phyloP scores from a whole-genome alignment of 2,888 invertebrate genomes.

The Lasioglossum leucozonium region DNA sequence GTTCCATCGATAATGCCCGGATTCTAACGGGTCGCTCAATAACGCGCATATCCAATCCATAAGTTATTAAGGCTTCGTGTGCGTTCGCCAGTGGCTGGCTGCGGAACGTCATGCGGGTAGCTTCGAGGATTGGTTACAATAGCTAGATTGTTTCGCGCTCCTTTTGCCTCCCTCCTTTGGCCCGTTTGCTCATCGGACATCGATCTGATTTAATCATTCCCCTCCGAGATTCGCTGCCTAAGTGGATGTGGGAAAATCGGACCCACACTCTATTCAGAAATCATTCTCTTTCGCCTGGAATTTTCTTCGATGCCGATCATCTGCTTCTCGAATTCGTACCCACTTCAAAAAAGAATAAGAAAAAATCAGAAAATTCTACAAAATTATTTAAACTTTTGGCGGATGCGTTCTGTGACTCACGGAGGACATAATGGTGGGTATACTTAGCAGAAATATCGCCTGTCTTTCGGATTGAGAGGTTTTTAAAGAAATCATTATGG shows the following conservation, averaged over 20 bases:
- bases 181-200: slow-evolving; percentile 20
- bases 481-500: not conserved
- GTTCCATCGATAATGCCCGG: slow-evolving; percentile 80
- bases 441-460: no score
- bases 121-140: slow-evolving; percentile 79
- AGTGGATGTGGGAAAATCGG: not conserved
- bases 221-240: slow-evolving; percentile 2
- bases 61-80: slow-evolving; percentile 81
- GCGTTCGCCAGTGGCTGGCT: slow-evolving; percentile 73
- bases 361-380: not conserved
- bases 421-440: no score
- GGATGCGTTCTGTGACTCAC: not conserved
- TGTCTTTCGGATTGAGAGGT: no score
- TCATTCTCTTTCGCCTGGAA: not conserved
- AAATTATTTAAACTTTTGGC: not conserved
- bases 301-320: not conserved
- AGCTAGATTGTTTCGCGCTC: slow-evolving; percentile 60
- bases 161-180: slow-evolving; percentile 20
- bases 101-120: slow-evolving; percentile 73
- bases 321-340: not conserved
- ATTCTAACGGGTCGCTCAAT: slow-evolving; percentile 81
- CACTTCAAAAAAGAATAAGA: no score
- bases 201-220: slow-evolving; percentile 32
- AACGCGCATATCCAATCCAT: slow-evolving; percentile 79
- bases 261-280: not conserved